Conservation (phyloP, 2,888 invertebrate species). For the Heteropelma amictum region DNA sequence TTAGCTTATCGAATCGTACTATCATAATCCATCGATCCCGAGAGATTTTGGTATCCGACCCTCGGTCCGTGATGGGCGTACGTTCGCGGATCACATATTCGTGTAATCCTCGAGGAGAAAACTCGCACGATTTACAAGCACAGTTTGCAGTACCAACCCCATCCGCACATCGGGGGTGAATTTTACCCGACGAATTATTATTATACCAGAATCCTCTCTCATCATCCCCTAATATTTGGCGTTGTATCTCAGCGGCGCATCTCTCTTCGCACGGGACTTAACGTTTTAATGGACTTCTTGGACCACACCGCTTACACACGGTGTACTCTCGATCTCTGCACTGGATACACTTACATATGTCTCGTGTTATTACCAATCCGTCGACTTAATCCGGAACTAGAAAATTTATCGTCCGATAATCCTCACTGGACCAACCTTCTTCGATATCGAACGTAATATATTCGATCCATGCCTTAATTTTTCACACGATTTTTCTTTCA, state of each 20-base stretch:
- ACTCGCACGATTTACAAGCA: slow-evolving; percentile 49
- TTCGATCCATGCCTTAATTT: neutral
- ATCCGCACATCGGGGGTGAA: slow-evolving; percentile 54
- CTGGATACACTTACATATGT: slow-evolving; percentile 24
- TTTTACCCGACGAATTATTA: slow-evolving; percentile 69
- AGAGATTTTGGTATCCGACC: slow-evolving; percentile 49
- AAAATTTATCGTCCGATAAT: slow-evolving; percentile 47
- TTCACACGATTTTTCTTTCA: slow-evolving; percentile 38
- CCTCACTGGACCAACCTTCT: slow-evolving; percentile 18
- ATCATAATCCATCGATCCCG: slow-evolving; percentile 68
- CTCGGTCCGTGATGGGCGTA: slow-evolving; percentile 68
- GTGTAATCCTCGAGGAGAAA: slow-evolving; percentile 73
- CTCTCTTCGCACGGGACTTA: slow-evolving; percentile 78
- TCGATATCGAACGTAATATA: neutral
- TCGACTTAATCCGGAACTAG: neutral
- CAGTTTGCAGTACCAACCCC: slow-evolving; percentile 64
- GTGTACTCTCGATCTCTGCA: slow-evolving; percentile 4
- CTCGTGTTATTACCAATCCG: slow-evolving; percentile 36
- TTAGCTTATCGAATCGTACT: slow-evolving; percentile 71
- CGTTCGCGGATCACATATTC: slow-evolving; percentile 71
- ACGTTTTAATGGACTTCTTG: slow-evolving; percentile 73
- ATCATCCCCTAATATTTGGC: slow-evolving; percentile 26
- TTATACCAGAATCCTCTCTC: slow-evolving; percentile 62
- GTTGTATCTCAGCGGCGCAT: slow-evolving; percentile 75
- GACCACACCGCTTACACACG: slow-evolving; percentile 28